Percentiles rank a stretch among this genome's conserved stretches.
These are phyloP conservation scores for Tetranychus truncatus DNA, from an alignment of 2,888 invertebrate genomes.

Conservation along the genomic window DNA sequence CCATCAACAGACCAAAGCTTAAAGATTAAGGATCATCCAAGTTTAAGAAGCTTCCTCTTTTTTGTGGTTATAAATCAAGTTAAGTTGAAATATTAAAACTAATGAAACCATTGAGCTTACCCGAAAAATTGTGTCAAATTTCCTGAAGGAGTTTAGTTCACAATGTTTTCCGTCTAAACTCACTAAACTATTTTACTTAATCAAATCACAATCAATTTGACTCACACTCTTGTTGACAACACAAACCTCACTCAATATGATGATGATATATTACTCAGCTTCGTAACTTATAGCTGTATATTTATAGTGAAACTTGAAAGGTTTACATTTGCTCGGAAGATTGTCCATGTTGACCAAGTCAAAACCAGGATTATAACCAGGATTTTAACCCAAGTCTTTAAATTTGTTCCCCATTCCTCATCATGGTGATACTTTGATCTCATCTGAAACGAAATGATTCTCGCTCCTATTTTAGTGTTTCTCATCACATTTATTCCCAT, in stretches of 20 bases:
- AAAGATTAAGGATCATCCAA: not conserved
- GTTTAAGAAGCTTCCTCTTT: not conserved
- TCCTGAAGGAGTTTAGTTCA: too few relatives aligned
- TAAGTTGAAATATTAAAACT: not conserved
- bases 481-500: not conserved
- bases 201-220: too few relatives aligned
- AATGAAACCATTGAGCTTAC: not conserved
- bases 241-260: too few relatives aligned
- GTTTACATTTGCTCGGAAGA: too few relatives aligned
- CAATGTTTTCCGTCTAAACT: too few relatives aligned
- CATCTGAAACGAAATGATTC: not conserved
- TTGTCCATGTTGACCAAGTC: too few relatives aligned
- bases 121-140: not conserved
- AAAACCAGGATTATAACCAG: too few relatives aligned
- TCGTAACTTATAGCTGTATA: too few relatives aligned
- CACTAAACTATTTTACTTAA: too few relatives aligned
- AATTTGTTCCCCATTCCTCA: not conserved
- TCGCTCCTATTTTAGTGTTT: not conserved
- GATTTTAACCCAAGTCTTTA: not conserved
- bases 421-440: not conserved
- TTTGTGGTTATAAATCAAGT: not conserved
- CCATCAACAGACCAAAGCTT: not conserved
- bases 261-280: too few relatives aligned
- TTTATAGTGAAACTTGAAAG: too few relatives aligned
- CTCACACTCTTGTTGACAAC: too few relatives aligned